phyloP scores from a whole-genome alignment of 1,140 invertebrate genomes.

The Triops longicaudatus region DNA sequence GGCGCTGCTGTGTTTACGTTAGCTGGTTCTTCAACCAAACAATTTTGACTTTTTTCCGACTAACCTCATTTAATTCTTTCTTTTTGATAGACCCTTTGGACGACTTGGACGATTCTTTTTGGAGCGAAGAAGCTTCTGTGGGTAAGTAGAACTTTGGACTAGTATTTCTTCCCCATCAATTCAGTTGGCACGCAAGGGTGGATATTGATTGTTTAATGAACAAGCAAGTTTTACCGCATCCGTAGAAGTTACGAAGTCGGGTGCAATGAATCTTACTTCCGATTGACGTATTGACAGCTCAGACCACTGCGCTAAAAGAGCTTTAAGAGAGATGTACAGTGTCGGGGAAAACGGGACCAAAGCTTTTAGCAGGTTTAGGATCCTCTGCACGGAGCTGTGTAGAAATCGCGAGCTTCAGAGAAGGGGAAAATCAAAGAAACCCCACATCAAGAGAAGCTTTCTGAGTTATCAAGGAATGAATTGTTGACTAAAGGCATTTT shows the following conservation, averaged over 20 bases:
- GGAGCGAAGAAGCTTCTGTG: conserved; percentile 78
- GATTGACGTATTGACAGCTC: background rate
- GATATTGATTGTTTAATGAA: background rate
- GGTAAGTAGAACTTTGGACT: conserved; percentile 51
- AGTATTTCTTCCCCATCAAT: background rate
- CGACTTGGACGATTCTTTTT: conserved; percentile 80
- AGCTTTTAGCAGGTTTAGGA: background rate
- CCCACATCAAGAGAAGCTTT: background rate
- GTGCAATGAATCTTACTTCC: background rate
- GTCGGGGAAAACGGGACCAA: background rate
- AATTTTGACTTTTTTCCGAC: background rate
- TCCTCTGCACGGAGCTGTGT: background rate
- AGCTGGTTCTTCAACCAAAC: too few species aligned
- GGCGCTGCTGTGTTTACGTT: too few species aligned
- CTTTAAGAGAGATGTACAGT: background rate
- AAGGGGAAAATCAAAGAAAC: background rate
- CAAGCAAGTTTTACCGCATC: background rate
- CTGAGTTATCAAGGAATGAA: background rate
- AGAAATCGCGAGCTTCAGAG: background rate
- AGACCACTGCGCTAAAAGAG: background rate
- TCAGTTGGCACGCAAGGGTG: background rate
- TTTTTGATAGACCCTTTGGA: conserved; percentile 75
- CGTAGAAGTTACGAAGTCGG: background rate
- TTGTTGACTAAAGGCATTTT: background rate
- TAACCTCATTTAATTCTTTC: conserved; percentile 34